Base-by-base conservation (phyloP, 1,140 invertebrate species). In the Drosophila nikananu region DNA sequence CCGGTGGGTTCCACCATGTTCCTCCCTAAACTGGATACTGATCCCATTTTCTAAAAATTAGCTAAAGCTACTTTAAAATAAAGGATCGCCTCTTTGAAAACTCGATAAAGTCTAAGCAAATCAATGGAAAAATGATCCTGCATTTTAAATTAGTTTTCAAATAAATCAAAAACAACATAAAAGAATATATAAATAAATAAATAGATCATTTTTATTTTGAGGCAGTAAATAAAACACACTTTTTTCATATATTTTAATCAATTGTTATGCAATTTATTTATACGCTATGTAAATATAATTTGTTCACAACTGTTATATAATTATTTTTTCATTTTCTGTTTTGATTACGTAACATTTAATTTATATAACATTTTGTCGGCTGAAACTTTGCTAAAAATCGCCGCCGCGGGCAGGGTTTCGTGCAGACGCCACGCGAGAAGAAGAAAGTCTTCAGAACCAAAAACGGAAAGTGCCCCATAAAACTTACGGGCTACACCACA, bases 271-370 rank as follows among this genome's bases (percentile, higher is more conserved):
- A 87, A 87, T 87, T 89, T 87, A 87, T 87, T 87, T 73, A 87
- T 87, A 81, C 84, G 84, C 86, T 87, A 87, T 87, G 84, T 87
- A 87, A 87, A 87, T 87, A 87, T 87, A 87, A 87, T 87, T 87
- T 87, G 86, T 87, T 87, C 84, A 87, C 84, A 87, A 87, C 84
- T 87, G 84, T 83, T 87, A 87, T 89, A 87, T 87, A 87, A 87
- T 89, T 89, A 87, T 81, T 82, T 72, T 75, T 64, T 63, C 30
- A 21, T 39, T 71, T 77, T 66, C 48, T 46, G 21, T 81, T 79
- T 65, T 60, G 52, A 55, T 55, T 55, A 55, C 52, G 52, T 55
- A 55, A 55, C 52, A 55, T 55, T 55, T 55, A 55, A 55, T 55
- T 55, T 55, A 55, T 55, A 55, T 30, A 49, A 49, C 78, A 30